Evolutionary conservation across 2,888 invertebrate genomes (phyloP).

Genomic region (Cantharis nigra): DNA sequence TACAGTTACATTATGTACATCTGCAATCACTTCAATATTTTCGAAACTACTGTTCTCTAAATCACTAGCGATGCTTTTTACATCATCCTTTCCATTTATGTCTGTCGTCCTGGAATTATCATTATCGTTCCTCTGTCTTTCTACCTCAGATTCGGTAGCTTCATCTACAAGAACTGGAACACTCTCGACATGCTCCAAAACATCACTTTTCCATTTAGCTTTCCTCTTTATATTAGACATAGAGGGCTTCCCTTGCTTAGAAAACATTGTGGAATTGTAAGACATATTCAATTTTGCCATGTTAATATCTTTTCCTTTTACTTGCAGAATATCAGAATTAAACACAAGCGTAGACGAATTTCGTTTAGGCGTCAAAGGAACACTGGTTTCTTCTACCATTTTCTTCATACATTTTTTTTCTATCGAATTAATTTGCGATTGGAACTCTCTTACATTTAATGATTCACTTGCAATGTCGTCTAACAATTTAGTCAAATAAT

Average conservation of each 20-base stretch:
- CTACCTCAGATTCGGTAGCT: too few relatives aligned
- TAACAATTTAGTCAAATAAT: constrained; percentile 66
- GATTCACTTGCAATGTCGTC: constrained; percentile 63
- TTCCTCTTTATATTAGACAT: background rate
- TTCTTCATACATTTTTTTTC: constrained; percentile 58
- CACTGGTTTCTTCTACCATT: constrained; percentile 45
- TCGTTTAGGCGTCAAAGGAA: constrained; percentile 36
- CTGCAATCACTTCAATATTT: background rate
- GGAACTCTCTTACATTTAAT: constrained; percentile 60
- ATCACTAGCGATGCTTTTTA: background rate
- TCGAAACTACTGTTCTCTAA: background rate
- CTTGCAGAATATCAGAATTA: constrained; percentile 27
- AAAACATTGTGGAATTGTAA: background rate
- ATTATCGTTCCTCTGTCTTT: too few relatives aligned
- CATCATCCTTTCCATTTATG: background rate
- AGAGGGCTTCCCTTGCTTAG: background rate
- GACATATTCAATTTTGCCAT: constrained; percentile 24
- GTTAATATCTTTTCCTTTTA: constrained; percentile 29
- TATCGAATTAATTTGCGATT: constrained; percentile 61
- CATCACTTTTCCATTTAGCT: background rate
- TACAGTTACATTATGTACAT: background rate
- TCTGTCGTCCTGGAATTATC: too few relatives aligned
- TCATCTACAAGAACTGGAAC: too few relatives aligned
- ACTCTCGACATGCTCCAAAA: background rate
- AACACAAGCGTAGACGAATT: constrained; percentile 23